phyloP scores from a whole-genome alignment of 1,140 invertebrate species.

The Pectinophora gossypiella region DNA sequence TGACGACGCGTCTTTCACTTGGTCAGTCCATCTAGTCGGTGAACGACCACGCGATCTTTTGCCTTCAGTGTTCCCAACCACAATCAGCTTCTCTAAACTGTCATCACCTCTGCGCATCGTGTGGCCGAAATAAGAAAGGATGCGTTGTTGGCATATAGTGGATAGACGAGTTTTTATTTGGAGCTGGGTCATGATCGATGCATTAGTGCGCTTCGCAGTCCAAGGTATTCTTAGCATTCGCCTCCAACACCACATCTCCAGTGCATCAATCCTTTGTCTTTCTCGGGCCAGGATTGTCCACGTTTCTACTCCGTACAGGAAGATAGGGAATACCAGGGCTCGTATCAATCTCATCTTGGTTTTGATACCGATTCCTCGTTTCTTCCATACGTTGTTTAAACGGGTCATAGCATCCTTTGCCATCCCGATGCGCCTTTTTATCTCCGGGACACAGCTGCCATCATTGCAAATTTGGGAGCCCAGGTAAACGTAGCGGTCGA shows the following conservation, averaged over 20 bases:
- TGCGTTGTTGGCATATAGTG: not conserved
- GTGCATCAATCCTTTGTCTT: not conserved
- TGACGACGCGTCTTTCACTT: no score
- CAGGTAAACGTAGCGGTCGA: not conserved
- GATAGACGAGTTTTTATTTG: not conserved
- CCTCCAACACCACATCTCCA: conserved; percentile 8
- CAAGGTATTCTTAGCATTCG: not conserved
- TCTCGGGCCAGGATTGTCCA: not conserved
- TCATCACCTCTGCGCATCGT: not conserved
- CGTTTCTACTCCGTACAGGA: not conserved
- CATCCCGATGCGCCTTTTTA: conserved; percentile 1
- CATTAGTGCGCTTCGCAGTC: not conserved
- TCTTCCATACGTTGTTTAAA: not conserved
- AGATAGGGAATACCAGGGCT: conserved; percentile 5
- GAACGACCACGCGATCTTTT: not conserved
- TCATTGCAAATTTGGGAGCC: not conserved
- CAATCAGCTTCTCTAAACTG: not conserved
- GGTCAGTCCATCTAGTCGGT: not conserved
- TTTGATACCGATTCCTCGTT: not conserved
- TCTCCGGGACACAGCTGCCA: not conserved
- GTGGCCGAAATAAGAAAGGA: not conserved
- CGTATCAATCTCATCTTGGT: not conserved
- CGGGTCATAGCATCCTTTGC: not conserved
- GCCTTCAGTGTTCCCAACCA: not conserved
- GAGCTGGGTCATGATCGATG: not conserved